These are phyloP conservation scores for Scrobipalpa atriplicella DNA, from an alignment of 2,888 invertebrate species.

Conservation along the genomic window DNA sequence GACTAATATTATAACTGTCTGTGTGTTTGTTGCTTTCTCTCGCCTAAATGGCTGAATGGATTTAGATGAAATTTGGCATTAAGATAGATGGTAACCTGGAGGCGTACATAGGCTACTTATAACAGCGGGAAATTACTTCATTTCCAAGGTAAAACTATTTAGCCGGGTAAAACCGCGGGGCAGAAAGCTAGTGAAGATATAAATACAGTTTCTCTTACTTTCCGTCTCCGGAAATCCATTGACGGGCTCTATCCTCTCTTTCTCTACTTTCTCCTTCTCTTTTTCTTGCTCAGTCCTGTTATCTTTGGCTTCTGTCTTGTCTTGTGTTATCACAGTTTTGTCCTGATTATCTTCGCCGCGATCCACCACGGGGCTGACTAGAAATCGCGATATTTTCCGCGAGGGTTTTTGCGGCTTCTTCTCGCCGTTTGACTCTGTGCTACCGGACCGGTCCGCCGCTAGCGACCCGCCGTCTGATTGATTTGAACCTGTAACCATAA, in stretches of 20 bases:
- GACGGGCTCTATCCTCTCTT: constrained; percentile 32
- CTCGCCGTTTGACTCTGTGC: constrained; percentile 68
- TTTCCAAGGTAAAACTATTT: no score
- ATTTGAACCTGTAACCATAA: constrained; percentile 62
- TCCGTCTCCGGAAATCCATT: constrained; percentile 56
- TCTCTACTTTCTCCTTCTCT: constrained; percentile 47
- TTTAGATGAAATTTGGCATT: no score
- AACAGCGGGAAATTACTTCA: no score
- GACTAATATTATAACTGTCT: no score
- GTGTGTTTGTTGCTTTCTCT: no score
- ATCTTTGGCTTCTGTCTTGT: constrained; percentile 29
- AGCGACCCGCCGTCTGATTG: constrained; percentile 74
- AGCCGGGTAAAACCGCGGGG: no score
- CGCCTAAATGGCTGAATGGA: no score
- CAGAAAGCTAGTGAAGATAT: no score
- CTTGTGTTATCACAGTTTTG: constrained; percentile 39
- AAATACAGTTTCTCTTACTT: not conserved
- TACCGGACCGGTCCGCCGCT: constrained; percentile 67
- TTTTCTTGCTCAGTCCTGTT: constrained; percentile 32
- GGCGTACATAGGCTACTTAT: no score
- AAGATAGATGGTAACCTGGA: no score
- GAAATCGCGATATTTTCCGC: constrained; percentile 90
- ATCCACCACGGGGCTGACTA: constrained; percentile 91
- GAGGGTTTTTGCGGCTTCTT: constrained; percentile 80
- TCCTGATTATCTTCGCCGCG: constrained; percentile 57